These are phyloP conservation scores for Macrophya annulata DNA, from an alignment of 2,888 invertebrate genomes.

Conservation along the genomic window DNA sequence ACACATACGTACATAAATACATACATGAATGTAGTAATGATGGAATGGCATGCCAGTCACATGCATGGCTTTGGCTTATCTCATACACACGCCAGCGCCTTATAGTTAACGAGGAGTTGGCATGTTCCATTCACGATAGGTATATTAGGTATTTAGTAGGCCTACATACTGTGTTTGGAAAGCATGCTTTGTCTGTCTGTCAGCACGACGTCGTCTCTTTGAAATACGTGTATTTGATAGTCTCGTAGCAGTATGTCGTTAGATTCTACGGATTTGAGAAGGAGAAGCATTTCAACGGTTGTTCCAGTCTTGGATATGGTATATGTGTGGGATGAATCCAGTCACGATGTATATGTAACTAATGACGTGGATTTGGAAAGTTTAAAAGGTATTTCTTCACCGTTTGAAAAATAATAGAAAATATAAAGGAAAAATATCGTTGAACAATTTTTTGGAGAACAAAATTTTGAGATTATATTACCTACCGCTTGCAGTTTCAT, in stretches of 20 bases:
- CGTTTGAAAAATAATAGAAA: neutral
- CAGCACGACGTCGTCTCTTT: neutral
- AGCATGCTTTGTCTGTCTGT: slow-evolving; percentile 33
- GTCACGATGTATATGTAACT: neutral
- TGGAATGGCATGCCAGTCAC: slow-evolving; percentile 49
- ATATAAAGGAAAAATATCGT: neutral
- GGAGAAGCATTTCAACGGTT: slow-evolving; percentile 25
- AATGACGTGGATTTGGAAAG: neutral
- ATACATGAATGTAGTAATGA: slow-evolving; percentile 36
- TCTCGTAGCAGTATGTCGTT: neutral
- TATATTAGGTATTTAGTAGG: slow-evolving; percentile 47
- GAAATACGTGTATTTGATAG: slow-evolving; percentile 36
- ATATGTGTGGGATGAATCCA: neutral
- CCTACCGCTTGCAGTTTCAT: neutral
- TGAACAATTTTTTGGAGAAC: neutral
- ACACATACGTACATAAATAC: neutral
- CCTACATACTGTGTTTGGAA: slow-evolving; percentile 29
- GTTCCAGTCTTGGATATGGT: neutral
- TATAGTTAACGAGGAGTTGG: slow-evolving; percentile 48
- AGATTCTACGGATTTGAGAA: slow-evolving; percentile 4
- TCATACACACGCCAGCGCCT: slow-evolving; percentile 34
- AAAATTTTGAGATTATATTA: neutral
- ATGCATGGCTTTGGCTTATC: slow-evolving; percentile 44
- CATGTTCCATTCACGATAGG: slow-evolving; percentile 24
- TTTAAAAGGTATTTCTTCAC: neutral